A percentile compares a stretch with the other conserved stretches of the same genome.
Evolutionary conservation across 2,113 vertebrate species (phyloP).

Genomic region (Tiliqua scincoides): DNA sequence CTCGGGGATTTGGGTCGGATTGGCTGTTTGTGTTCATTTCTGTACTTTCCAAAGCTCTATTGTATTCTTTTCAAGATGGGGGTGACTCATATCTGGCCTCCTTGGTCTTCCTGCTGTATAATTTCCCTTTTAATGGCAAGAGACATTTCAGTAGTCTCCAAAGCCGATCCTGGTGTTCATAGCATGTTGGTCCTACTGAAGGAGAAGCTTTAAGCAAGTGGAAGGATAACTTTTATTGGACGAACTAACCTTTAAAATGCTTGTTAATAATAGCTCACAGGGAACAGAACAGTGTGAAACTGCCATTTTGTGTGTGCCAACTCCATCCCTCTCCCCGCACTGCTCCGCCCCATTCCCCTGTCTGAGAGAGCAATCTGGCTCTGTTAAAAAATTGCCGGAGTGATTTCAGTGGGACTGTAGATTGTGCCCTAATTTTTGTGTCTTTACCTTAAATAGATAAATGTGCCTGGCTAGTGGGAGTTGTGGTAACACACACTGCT

Average conservation of each 20-base stretch:
- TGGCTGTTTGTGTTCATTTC: neutral
- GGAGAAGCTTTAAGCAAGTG: neutral
- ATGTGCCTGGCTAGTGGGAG: constrained; percentile 5
- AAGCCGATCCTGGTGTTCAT: neutral
- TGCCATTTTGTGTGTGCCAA: neutral
- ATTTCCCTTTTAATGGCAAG: constrained; percentile 17
- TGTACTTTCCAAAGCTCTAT: constrained; percentile 6
- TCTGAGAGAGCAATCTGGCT: neutral
- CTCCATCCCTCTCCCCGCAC: neutral
- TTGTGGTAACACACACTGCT: neutral
- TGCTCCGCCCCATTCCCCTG: neutral
- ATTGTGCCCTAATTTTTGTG: constrained; percentile 6
- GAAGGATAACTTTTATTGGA: constrained; percentile 1
- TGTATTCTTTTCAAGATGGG: neutral
- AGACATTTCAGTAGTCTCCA: constrained; percentile 5
- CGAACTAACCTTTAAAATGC: neutral
- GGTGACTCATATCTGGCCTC: constrained; percentile 11
- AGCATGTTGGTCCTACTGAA: neutral
- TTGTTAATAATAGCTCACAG: constrained; percentile 1
- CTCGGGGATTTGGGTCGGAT: too few species aligned
- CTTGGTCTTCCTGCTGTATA: neutral
- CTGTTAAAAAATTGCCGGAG: neutral
- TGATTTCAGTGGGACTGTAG: constrained; percentile 1
- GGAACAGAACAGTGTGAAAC: constrained; percentile 5
- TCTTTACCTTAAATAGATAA: constrained; percentile 25